phyloP scores from a whole-genome alignment of 2,797 vertebrate species.

The Acanthopagrus latus region DNA sequence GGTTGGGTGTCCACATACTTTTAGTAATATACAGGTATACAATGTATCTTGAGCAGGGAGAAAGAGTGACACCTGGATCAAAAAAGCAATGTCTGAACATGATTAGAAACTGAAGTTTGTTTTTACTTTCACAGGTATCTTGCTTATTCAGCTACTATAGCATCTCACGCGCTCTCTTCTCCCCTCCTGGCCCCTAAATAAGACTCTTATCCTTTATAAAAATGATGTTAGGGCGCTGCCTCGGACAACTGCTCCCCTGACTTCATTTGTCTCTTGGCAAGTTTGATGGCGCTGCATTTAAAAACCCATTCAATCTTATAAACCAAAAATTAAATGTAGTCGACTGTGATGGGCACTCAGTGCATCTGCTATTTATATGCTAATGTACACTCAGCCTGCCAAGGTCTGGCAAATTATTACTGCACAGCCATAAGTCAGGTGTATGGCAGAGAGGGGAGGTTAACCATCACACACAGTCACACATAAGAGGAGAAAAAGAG shows the following conservation, averaged over 20 bases:
- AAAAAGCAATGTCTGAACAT: constrained; percentile 8
- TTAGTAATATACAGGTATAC: too few species aligned
- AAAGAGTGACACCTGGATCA: not conserved
- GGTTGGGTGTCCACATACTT: not conserved
- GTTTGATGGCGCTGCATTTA: constrained; percentile 98
- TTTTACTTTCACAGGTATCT: constrained; percentile 62
- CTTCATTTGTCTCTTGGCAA: constrained; percentile 98
- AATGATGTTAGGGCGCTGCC: constrained; percentile 90
- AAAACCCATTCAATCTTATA: constrained; percentile 99
- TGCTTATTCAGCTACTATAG: constrained; percentile 51
- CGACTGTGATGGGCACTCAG: constrained; percentile 96
- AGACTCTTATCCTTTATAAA: constrained; percentile 90
- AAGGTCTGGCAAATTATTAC: constrained; percentile 98
- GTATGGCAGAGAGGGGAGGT: constrained; percentile 82
- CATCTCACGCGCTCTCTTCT: not conserved
- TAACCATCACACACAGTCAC: constrained; percentile 64
- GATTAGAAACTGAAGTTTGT: constrained; percentile 20
- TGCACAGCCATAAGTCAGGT: constrained; percentile 95
- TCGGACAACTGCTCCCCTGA: constrained; percentile 94
- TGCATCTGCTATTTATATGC: constrained; percentile 99
- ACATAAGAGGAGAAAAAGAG: constrained; percentile 12
- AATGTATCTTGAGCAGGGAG: not conserved
- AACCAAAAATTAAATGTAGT: constrained; percentile 99
- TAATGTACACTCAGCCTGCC: constrained; percentile 93
- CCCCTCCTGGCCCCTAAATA: constrained; percentile 79